Base-by-base conservation (phyloP, 2,113 vertebrate genomes). In the Amblyornis subalaris region DNA sequence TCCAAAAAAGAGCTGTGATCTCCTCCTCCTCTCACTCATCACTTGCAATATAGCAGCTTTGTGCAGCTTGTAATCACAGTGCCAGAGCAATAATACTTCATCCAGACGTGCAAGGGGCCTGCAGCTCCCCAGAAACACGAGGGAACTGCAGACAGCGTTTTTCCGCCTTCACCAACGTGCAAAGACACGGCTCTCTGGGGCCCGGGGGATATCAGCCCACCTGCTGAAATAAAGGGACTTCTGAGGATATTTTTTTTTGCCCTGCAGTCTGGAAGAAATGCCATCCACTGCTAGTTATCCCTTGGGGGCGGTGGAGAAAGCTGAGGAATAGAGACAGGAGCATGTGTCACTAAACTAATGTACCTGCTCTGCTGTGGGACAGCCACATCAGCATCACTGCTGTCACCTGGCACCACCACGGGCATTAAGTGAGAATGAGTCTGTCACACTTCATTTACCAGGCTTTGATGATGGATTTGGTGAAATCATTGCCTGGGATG, bases 371-470 rank as follows among this genome's bases (percentile, higher is more conserved):
- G 81, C 86, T 75, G 40, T 50, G 88, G 64, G 90, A 84, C 94
- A 96, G 91, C 90, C 71, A 61, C 67, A 79, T 93, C 90, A 92
- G 83, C 29, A 2, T 94, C 75, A 20, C 67, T 86, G 76, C 90
- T 96, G 94, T 95, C 94, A 96, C 88, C 75, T 76, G 84, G 88
- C 89, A 93, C 73, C 15, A 9, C 55, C 6, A 3, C 1, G 1
- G 26, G 76, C 90, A 93, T 71, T 80, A 90, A 97, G 94, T 82
- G 93, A 93, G 89, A 85, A 75, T 17, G 10, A n/a, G 14, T 69
- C 96, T 97, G 94, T 86, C 96, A 92, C 31, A 17, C 89, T 95
- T 95, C 95, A 94, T 97, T 97, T 95, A 58, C 62, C 73, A 81
- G 77, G 33, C 75, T 95, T 90, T 95, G 88, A 65, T 88, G 91